Evolutionary conservation across 2,888 invertebrate genomes (phyloP).

Genomic region (Volucella bombylans): DNA sequence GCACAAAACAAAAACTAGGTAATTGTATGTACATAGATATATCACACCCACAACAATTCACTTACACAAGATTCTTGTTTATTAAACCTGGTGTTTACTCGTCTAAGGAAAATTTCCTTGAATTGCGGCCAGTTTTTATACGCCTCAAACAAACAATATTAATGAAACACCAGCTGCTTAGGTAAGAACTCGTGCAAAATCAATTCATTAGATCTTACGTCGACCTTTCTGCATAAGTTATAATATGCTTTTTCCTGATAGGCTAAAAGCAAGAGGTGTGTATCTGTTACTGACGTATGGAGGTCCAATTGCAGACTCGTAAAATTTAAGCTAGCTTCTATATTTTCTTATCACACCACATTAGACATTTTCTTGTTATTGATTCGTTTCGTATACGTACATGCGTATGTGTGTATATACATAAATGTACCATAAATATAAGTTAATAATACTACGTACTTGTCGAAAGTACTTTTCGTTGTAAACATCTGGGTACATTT

Average conservation of each 20-base stretch:
- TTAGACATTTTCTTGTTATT: too few relatives aligned
- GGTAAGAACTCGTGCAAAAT: neutral
- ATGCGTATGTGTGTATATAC: neutral
- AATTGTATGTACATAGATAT: too few relatives aligned
- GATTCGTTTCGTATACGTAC: too few relatives aligned
- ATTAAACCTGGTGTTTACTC: too few relatives aligned
- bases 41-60: too few relatives aligned
- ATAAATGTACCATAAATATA: neutral
- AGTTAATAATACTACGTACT: neutral
- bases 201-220: neutral
- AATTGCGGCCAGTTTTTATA: slow-evolving; percentile 12
- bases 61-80: too few relatives aligned
- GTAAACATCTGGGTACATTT: neutral
- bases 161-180: neutral
- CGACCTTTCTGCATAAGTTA: neutral
- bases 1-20: too few relatives aligned
- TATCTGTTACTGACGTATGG: neutral
- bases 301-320: neutral
- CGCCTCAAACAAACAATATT: slow-evolving; percentile 50
- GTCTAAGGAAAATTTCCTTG: neutral
- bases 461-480: neutral
- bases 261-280: slow-evolving; percentile 30
- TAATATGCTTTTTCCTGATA: slow-evolving; percentile 24
- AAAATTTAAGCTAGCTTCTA: neutral
- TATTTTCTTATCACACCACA: too few relatives aligned